Evolutionary conservation across 2,113 vertebrate species (phyloP), one percentile per base, ranked within the genome.

Genomic region (Hylia prasina): DNA sequence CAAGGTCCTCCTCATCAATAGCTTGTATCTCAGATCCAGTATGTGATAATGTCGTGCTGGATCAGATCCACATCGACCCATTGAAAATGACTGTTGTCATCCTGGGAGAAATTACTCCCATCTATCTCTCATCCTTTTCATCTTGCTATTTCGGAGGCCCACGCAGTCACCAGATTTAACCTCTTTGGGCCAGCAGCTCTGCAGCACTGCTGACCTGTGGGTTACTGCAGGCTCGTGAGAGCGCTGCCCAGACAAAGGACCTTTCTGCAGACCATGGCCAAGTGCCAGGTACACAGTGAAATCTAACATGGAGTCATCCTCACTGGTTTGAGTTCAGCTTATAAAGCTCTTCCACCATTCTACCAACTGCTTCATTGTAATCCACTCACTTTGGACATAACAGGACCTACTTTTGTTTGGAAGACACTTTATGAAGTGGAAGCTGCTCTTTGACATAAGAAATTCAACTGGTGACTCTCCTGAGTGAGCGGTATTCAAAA

Each of bases 201-300:
- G 31, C 35, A 79, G 60, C 30, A 25, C 9, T 8, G 69, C 44
- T 39, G 37, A 5, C 19, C 68, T 1, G 0, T 7, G 27, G 17
- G 25, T 1, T 8, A 18, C 57, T 60, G 75, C 51, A 27, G 39
- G 25, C 31, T 63, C 39, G 30, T 3, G 1, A 48, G 35, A 31
- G 47, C 30, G 30, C 40, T 58, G 68, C 47, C 42, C 71, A 27
- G 71, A 24, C 14, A 21, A 60, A 60, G 35, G 7, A 64, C 23
- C 18, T 73, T 44, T n/a, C 1, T 3, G 57, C 27, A 61, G 68
- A 48, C 23, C 1, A 3, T 5, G 31, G 33, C 51, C 22, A 31
- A 75, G 35, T 13, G 1, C 33, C 69, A 83, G 31, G 31, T 10
- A 20, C 33, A n/a, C 50, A 56, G 15, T 0, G 0, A 68, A 76